These are phyloP conservation scores for Xestia sexstrigata DNA, from an alignment of 2,888 invertebrate genomes.

Conservation along the genomic window DNA sequence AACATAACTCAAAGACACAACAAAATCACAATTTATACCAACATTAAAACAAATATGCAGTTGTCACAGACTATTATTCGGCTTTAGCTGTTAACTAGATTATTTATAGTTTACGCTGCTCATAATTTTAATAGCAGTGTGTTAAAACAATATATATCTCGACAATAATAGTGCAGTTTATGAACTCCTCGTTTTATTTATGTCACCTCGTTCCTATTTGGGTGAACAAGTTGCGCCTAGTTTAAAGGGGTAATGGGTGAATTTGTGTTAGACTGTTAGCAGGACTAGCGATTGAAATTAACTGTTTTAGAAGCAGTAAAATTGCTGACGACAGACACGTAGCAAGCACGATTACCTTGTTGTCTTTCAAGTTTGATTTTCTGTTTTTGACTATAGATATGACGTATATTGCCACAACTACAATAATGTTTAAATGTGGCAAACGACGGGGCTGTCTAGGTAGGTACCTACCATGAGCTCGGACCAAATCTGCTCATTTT, in stretches of 20 bases:
- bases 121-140: slow-evolving; percentile 58
- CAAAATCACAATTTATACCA: slow-evolving; percentile 36
- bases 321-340: background rate
- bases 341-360: background rate
- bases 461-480: too few species aligned
- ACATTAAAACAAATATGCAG: slow-evolving; percentile 56
- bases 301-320: background rate
- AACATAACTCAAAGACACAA: slow-evolving; percentile 11
- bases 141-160: slow-evolving; percentile 61
- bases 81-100: slow-evolving; percentile 59
- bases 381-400: background rate
- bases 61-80: slow-evolving; percentile 59
- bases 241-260: slow-evolving; percentile 23
- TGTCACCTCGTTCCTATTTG: slow-evolving; percentile 47
- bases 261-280: slow-evolving; percentile 40
- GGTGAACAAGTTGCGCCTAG: slow-evolving; percentile 31
- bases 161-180: slow-evolving; percentile 54
- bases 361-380: background rate
- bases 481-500: too few species aligned
- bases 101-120: slow-evolving; percentile 59
- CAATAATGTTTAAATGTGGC: background rate
- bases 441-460: background rate
- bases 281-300: background rate
- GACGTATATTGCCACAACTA: background rate
- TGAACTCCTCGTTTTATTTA: slow-evolving; percentile 48